phyloP scores from a whole-genome alignment of 1,140 invertebrate species.

The Orchestia grillus region DNA sequence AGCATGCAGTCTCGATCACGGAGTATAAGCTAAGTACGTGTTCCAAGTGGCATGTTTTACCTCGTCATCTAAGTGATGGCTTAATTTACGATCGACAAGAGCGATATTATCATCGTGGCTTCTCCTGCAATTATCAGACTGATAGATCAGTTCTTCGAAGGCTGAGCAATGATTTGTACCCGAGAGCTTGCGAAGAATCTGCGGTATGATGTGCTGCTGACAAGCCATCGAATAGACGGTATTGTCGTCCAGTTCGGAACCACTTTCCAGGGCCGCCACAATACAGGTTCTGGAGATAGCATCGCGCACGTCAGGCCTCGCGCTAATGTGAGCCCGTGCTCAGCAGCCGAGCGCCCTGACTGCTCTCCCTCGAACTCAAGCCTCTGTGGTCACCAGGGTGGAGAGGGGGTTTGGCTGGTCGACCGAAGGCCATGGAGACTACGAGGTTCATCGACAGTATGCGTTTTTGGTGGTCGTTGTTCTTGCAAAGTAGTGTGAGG shows the following conservation, averaged over 20 bases:
- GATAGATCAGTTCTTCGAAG: conserved; percentile 2
- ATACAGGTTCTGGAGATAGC: conserved; percentile 12
- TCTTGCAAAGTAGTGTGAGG: not conserved
- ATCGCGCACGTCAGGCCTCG: not conserved
- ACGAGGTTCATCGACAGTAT: no score
- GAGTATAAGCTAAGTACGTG: not conserved
- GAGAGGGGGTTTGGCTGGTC: not conserved
- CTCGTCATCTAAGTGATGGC: conserved; percentile 28
- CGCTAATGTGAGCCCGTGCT: not conserved
- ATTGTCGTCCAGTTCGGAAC: conserved; percentile 5
- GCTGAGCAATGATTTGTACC: not conserved
- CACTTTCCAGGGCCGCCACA: not conserved
- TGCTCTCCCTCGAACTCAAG: not conserved
- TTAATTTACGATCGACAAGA: conserved; percentile 43
- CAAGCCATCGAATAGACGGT: not conserved
- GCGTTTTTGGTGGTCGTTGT: not conserved
- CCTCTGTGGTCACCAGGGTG: not conserved
- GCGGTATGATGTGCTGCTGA: not conserved
- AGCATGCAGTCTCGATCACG: not conserved
- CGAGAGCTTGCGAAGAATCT: not conserved
- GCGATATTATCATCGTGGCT: not conserved
- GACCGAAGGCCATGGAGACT: not conserved
- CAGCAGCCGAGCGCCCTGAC: not conserved
- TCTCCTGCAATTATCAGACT: conserved; percentile 20
- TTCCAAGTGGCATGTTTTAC: not conserved